Percentiles rank a stretch among this genome's conserved stretches.
These are phyloP conservation scores for Sebastes cheni DNA, from an alignment of 2,797 vertebrate species.

Conservation along the genomic window DNA sequence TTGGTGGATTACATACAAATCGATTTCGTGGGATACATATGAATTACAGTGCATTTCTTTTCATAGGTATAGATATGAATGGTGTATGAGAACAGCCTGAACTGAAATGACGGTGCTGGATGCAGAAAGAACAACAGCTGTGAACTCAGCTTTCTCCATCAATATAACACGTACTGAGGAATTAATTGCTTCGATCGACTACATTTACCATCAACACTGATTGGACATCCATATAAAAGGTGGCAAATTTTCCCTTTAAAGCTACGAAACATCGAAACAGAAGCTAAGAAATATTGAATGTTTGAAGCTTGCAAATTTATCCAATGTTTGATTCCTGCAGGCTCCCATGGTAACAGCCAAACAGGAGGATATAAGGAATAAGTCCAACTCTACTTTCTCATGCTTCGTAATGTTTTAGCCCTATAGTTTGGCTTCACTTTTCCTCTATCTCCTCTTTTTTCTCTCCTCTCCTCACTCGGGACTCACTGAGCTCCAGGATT, in stretches of 20 bases:
- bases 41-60: too few species aligned
- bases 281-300: not conserved
- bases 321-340: not conserved
- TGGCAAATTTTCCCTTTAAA: not conserved
- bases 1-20: fast-evolving
- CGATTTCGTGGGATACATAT: too few species aligned
- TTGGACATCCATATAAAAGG: not conserved
- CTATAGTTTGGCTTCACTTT: not conserved
- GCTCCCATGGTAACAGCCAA: not conserved
- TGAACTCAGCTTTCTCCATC: not conserved
- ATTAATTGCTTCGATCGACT: not conserved
- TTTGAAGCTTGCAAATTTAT: not conserved
- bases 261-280: not conserved
- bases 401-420: not conserved
- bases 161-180: not conserved
- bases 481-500: conserved; percentile 66
- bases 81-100: too few species aligned
- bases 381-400: not conserved
- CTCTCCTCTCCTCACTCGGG: conserved; percentile 31
- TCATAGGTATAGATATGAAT: too few species aligned
- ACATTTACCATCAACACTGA: not conserved
- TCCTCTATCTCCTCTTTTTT: not conserved
- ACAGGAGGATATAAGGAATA: not conserved
- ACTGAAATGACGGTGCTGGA: not conserved
- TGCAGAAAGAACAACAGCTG: not conserved